These are phyloP conservation scores for Cremastinae sp. DNA, from an alignment of 2,888 invertebrate species.

Conservation along the genomic window DNA sequence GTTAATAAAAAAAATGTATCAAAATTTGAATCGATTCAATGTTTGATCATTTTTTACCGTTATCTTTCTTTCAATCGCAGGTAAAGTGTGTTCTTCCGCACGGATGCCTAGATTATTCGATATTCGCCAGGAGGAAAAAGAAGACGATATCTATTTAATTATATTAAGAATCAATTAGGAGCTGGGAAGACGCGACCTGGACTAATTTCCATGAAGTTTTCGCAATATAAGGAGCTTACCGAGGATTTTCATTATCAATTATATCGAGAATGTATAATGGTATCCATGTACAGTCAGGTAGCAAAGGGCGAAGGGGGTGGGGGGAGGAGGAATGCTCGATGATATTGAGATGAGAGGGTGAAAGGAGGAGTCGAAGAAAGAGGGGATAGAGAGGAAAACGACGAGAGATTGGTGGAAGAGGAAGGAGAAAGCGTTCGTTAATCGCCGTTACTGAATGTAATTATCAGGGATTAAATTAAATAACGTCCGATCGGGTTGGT, in stretches of 20 bases:
- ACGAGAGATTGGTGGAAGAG: constrained; percentile 18
- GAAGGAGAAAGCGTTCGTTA: constrained; percentile 55
- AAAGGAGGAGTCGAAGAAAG: not conserved
- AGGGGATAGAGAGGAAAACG: constrained; percentile 14
- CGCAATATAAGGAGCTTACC: constrained; percentile 69
- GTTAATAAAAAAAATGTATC: no score
- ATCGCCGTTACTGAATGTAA: constrained; percentile 62
- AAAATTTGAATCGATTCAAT: no score
- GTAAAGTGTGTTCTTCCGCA: no score
- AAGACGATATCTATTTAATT: constrained; percentile 23
- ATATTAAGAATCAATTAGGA: constrained; percentile 51
- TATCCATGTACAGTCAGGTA: constrained; percentile 55
- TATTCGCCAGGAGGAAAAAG: not conserved
- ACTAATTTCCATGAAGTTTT: constrained; percentile 43
- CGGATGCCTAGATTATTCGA: not conserved
- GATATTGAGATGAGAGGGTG: constrained; percentile 49
- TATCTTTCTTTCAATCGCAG: no score
- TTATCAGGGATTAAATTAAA: constrained; percentile 69
- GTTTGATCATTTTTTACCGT: no score
- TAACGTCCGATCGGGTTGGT: constrained; percentile 68
- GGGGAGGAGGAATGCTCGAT: constrained; percentile 34
- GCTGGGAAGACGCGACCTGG: constrained; percentile 17
- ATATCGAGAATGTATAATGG: constrained; percentile 71
- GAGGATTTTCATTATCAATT: constrained; percentile 73
- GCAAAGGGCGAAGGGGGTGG: constrained; percentile 31